A percentile compares a stretch with the other conserved stretches of the same genome.
Conservation (phyloP, 2,113 vertebrate genomes). For the Oryzias curvinotus region DNA sequence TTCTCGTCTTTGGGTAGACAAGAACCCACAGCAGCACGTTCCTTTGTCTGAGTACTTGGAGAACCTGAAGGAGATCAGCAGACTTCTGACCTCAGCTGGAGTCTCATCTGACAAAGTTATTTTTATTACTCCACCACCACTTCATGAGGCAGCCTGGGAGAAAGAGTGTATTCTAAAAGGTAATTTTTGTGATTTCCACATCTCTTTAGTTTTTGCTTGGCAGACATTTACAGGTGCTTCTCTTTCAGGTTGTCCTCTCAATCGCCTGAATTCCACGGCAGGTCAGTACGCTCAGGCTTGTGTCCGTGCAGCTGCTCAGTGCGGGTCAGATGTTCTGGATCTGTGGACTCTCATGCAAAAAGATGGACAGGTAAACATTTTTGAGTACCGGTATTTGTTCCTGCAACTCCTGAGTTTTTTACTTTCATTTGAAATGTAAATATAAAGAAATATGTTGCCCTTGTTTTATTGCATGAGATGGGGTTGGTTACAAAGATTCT, state of each 20-base stretch:
- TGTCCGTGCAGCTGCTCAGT: conserved; percentile 78
- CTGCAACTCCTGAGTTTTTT: neutral
- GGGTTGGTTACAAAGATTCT: no score
- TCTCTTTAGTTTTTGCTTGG: no score
- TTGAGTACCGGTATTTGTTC: neutral
- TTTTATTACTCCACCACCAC: conserved; percentile 87
- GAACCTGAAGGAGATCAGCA: conserved; percentile 83
- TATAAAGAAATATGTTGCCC: no score
- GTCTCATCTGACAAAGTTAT: conserved; percentile 79
- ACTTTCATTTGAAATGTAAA: no score
- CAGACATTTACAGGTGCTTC: neutral
- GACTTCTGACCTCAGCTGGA: conserved; percentile 76
- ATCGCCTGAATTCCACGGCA: conserved; percentile 79
- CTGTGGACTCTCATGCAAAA: conserved; percentile 94
- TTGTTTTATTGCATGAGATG: no score
- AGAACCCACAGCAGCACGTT: conserved; percentile 88
- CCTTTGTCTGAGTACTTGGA: conserved; percentile 85
- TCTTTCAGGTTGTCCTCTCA: conserved; percentile 79
- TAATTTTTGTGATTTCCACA: conserved; percentile 34
- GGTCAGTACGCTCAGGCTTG: conserved; percentile 88
- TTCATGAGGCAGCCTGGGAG: conserved; percentile 86
- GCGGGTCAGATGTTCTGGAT: conserved; percentile 81
- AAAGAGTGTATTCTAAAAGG: conserved; percentile 86
- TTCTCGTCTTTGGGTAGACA: conserved; percentile 69
- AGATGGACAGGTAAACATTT: conserved; percentile 75